These are phyloP conservation scores for Tortrix viridana DNA, from an alignment of 2,888 invertebrate species.

Conservation along the genomic window DNA sequence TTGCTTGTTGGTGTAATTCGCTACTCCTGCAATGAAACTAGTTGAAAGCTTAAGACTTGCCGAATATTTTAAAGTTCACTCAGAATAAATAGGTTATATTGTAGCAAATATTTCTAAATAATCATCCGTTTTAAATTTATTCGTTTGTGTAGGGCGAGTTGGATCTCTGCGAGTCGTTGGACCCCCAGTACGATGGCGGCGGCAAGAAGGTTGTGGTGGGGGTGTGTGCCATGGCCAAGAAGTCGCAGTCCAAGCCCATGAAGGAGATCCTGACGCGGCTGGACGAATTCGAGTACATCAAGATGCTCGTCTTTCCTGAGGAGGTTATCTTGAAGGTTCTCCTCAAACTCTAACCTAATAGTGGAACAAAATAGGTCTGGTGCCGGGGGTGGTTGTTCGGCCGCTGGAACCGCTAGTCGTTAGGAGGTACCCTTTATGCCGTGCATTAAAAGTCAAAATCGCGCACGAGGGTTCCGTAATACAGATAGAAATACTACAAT, in stretches of 20 bases:
- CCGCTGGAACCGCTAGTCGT: neutral
- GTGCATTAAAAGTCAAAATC: too few relatives aligned
- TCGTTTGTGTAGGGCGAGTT: slow-evolving; percentile 87
- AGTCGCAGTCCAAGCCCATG: slow-evolving; percentile 99
- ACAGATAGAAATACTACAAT: too few relatives aligned
- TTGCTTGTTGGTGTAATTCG: too few relatives aligned
- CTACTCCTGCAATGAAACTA: too few relatives aligned
- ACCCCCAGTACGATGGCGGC: slow-evolving; percentile 85
- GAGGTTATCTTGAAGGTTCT: slow-evolving; percentile 96
- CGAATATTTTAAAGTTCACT: too few relatives aligned
- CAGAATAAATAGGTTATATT: too few relatives aligned
- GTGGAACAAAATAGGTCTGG: slow-evolving; percentile 73
- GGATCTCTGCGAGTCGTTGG: slow-evolving; percentile 88
- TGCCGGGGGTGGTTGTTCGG: slow-evolving; percentile 32
- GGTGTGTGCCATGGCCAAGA: slow-evolving; percentile 99
- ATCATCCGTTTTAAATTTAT: neutral
- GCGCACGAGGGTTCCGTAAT: too few relatives aligned
- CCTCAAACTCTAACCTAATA: slow-evolving; percentile 76
- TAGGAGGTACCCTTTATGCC: too few relatives aligned
- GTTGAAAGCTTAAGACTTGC: too few relatives aligned
- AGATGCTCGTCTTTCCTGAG: slow-evolving; percentile 97
- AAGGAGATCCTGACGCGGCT: slow-evolving; percentile 98
- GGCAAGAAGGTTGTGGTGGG: slow-evolving; percentile 98
- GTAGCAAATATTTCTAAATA: neutral
- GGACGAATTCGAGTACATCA: slow-evolving; percentile 98